Conservation (phyloP, 2,797 vertebrate genomes). For the Vireo griseus region DNA sequence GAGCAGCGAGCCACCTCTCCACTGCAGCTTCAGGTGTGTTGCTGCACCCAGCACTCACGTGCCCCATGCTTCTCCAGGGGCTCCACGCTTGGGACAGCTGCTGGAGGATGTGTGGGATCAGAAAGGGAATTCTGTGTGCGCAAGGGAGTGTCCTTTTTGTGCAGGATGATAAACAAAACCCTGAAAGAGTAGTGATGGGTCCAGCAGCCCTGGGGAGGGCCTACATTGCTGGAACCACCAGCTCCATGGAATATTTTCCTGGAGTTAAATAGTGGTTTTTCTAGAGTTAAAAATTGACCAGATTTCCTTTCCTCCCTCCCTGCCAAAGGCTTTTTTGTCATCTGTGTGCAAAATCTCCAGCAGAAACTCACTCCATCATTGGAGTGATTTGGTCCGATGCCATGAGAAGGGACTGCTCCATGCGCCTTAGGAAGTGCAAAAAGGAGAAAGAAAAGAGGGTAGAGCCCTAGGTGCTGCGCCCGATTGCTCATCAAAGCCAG, state of each 20-base stretch:
- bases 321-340: neutral
- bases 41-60: fast-evolving
- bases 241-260: neutral
- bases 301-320: neutral
- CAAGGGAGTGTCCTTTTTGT: fast-evolving
- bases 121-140: neutral
- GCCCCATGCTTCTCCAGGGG: neutral
- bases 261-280: neutral
- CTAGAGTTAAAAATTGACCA: neutral
- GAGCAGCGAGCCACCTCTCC: neutral
- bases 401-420: neutral
- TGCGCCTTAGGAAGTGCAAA: neutral
- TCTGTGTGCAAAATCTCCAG: neutral
- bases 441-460: neutral
- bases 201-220: neutral
- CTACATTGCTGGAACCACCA: neutral
- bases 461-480: fast-evolving
- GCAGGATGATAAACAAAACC: neutral
- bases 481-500: fast-evolving
- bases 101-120: neutral
- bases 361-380: neutral
- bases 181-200: neutral
- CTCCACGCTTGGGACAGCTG: fast-evolving
- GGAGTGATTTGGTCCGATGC: neutral
- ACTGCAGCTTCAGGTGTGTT: neutral